Base-by-base conservation (phyloP, 30 jellyfish, hydroid and myxozoan species). In the Rhopilema esculentum region DNA sequence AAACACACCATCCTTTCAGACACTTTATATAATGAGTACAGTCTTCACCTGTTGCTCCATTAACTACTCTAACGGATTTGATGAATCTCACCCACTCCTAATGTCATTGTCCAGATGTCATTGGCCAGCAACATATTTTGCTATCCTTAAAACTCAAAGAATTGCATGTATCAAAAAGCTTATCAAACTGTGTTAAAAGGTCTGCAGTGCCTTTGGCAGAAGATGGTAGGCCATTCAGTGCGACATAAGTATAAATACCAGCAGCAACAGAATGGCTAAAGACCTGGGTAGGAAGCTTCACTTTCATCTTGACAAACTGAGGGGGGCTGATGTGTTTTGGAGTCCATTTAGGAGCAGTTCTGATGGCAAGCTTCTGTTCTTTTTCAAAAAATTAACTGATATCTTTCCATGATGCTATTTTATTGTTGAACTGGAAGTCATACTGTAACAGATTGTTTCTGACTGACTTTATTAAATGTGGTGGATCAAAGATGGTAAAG, bases 201-300 rank as follows among this genome's bases (percentile, higher is more conserved):
- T 52, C 66, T 4, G 83, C 94, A 8, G 94, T 85, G 0, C 94
- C 88, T 7, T 24, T 24, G 66, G 88, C 94, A 0, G 67, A 0
- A 6, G 72, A n/a, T 6, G 94, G 88, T 21, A 85, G 18, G 6
- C 94, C 94, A 31, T 85, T 28, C 20, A 85, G 77, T 7, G 86
- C 84, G 30, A 70, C 93, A 84, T 84, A 69, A 1, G 70, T 72
- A 72, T 50, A 1, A 8, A 87, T 87, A 12, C 67, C 90, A 28
- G 94, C 89, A 0, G 76, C 92, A 27, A 86, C 89, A 0, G 88
- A 69, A n/a, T n/a, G n/a, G n/a, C n/a, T n/a, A n/a, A n/a, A n/a
- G n/a, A n/a, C n/a, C n/a, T n/a, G n/a, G n/a, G 84, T 61, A 4
- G 84, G 83, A 6, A 86, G 77, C 32, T 86, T 86, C 9, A 86